Conservation (phyloP, 1,140 invertebrate species). For the Semibalanus balanoides region DNA sequence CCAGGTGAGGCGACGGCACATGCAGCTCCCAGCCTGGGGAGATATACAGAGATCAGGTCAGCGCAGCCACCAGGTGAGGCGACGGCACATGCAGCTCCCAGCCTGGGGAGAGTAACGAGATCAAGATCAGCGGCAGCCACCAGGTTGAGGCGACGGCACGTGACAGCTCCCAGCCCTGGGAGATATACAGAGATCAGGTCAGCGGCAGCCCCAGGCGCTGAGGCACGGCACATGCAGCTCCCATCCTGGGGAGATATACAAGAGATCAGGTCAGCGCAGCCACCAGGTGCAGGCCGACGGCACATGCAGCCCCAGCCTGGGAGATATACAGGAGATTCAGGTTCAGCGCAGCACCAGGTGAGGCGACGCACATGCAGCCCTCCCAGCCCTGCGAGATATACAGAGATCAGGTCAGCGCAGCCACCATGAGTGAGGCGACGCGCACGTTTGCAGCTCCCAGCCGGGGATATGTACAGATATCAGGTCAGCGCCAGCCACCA, state of each 20-base stretch:
- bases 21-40: conserved; percentile 61
- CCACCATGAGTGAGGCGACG: no score
- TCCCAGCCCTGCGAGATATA: conserved; percentile 12
- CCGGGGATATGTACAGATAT: no score
- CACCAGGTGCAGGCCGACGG: conserved; percentile 47
- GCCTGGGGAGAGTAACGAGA: no score
- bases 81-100: no score
- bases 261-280: conserved; percentile 29
- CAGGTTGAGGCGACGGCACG: no score
- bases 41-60: conserved; percentile 11
- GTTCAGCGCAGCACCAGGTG: not conserved
- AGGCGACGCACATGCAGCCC: no score
- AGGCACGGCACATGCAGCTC: conserved; percentile 65
- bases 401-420: conserved; percentile 7
- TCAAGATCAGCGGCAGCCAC: no score
- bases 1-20: conserved; percentile 50
- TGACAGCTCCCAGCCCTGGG: no score
- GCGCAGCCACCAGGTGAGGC: no score
- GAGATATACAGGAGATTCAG: conserved; percentile 12
- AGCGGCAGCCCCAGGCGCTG: conserved; percentile 43
- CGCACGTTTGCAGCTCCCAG: no score
- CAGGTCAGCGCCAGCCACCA: conserved; percentile 21
- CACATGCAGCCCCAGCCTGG: conserved; percentile 61
- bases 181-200: no score
- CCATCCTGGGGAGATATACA: conserved; percentile 44